phyloP scores from a whole-genome alignment of 2,888 invertebrate species.

The Hydropsyche betteni region DNA sequence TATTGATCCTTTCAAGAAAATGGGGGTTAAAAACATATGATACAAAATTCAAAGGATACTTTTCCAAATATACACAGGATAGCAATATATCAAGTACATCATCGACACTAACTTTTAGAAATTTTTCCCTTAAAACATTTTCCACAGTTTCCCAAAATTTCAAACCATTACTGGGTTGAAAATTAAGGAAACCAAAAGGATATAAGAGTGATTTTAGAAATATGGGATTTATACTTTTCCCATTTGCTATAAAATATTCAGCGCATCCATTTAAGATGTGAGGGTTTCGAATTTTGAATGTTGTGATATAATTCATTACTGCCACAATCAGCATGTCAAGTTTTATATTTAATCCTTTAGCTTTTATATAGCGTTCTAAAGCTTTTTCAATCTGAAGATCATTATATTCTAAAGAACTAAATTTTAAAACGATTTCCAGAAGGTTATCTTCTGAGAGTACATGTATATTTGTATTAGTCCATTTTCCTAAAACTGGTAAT shows the following conservation, averaged over 20 bases:
- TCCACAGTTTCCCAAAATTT: slow-evolving; percentile 70
- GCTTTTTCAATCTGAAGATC: slow-evolving; percentile 68
- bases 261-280: slow-evolving; percentile 68
- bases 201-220: slow-evolving; percentile 68
- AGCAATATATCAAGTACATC: slow-evolving; percentile 70
- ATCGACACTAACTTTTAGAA: slow-evolving; percentile 66
- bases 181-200: slow-evolving; percentile 71
- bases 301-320: slow-evolving; percentile 70
- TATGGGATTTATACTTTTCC: slow-evolving; percentile 62
- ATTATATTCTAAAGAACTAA: slow-evolving; percentile 66
- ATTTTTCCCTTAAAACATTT: slow-evolving; percentile 64
- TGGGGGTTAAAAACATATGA: slow-evolving; percentile 69
- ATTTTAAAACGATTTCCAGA: slow-evolving; percentile 65
- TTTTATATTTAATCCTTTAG: slow-evolving; percentile 62
- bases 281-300: slow-evolving; percentile 67
- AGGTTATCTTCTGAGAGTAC: slow-evolving; percentile 67
- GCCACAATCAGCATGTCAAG: slow-evolving; percentile 68
- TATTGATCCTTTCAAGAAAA: slow-evolving; percentile 68
- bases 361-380: slow-evolving; percentile 70
- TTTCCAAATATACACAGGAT: slow-evolving; percentile 70
- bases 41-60: slow-evolving; percentile 70
- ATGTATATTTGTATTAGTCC: slow-evolving; percentile 71
- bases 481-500: slow-evolving; percentile 62
- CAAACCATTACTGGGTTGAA: slow-evolving; percentile 62
- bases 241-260: slow-evolving; percentile 66